These are phyloP conservation scores for Endotricha flammealis DNA, from an alignment of 2,888 invertebrate species.

Conservation along the genomic window DNA sequence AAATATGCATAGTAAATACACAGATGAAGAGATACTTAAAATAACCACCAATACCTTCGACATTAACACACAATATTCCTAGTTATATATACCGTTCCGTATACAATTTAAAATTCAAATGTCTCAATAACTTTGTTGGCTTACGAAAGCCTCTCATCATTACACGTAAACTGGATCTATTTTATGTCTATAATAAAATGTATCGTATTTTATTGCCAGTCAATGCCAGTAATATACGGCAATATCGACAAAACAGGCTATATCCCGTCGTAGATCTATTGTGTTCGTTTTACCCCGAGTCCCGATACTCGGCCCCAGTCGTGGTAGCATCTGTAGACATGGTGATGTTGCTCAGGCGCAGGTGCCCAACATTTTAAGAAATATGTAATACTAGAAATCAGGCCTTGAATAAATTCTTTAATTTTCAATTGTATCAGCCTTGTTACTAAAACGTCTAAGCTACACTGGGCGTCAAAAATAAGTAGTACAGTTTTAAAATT, in stretches of 20 bases:
- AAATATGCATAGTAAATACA: no score
- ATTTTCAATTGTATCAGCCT: no score
- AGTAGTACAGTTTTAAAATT: no score
- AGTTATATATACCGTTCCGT: no score
- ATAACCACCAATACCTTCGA: no score
- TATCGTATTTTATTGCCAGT: constrained; percentile 2
- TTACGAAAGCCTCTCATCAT: not conserved
- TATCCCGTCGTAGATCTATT: constrained; percentile 35
- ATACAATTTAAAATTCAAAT: not conserved
- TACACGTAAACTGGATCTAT: not conserved
- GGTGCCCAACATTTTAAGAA: constrained; percentile 29
- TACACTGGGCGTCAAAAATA: no score
- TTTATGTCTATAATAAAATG: constrained; percentile 3
- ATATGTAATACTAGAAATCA: not conserved
- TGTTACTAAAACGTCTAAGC: no score
- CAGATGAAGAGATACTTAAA: no score
- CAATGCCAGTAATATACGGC: constrained; percentile 1
- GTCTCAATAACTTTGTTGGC: constrained; percentile 6
- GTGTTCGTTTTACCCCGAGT: constrained; percentile 36
- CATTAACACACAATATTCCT: no score
- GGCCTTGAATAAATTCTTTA: no score
- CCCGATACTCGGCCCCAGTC: constrained; percentile 24
- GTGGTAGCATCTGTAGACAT: constrained; percentile 42
- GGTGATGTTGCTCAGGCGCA: constrained; percentile 32
- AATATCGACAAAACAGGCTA: constrained; percentile 21